Base-by-base conservation (phyloP, 2,888 invertebrate species). In the Thalpophila matura region DNA sequence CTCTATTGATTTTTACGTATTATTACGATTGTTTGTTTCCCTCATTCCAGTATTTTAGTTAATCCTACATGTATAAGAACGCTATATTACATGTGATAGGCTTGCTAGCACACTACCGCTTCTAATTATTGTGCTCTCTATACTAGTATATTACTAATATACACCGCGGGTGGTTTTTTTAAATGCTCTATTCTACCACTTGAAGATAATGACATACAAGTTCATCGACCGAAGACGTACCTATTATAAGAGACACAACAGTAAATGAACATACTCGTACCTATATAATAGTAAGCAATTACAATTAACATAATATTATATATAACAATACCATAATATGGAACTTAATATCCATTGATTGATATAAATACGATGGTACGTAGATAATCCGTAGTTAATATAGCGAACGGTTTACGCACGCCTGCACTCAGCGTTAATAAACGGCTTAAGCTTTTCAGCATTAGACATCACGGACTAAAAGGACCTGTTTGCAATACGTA, bases 401-500 rank as follows among this genome's bases (percentile, higher is more conserved):
- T 31, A 55, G 6, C 43, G 42, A 59, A 20, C 40, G 22, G 56
- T 65, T 65, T 55, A 70, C 61, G 40, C 56, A 56, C 45, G 65
- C 26, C 45, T 74, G 70, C 71, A 77, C 61, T 72, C 54, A 31
- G 66, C 56, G 59, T 63, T 64, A 77, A 71, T 74, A 67, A 76
- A 71, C 69, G 71, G 71, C 71, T 77, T 77, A 79, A 68, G 67
- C 65, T 59, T 64, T 76, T 73, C 64, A 70, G 38, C 55, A 77
- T 78, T 81, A 70, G 68, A 79, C 74, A 72, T 77, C 59, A 71
- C 64, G 65, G 31, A 59, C 77, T 82, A 77, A 83, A 84, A 74
- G 78, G 78, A 62, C 76, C 63, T 86, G 85, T 86, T 86, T 85
- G 86, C 83, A 74, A 79, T 83, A 83, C 81, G 82, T 88, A 89